A percentile compares a stretch with the other conserved stretches of the same genome.
Conservation (phyloP, 2,797 vertebrate species). For the Monodelphis domestica region DNA sequence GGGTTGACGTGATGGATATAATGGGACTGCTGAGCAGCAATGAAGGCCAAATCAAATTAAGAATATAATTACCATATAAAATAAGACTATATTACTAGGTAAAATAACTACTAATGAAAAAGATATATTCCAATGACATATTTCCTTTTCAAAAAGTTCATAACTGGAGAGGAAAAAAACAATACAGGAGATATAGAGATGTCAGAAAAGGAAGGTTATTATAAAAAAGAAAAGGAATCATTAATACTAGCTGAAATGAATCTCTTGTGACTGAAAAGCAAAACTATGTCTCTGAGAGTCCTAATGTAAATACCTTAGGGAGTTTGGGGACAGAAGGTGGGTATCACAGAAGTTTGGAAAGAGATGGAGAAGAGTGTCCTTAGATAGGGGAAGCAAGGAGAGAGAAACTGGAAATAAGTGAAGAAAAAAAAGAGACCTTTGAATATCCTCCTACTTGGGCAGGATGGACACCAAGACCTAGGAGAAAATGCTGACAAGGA, state of each 20-base stretch:
- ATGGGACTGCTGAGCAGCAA: background rate
- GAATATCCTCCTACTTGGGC: background rate
- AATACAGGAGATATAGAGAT: background rate
- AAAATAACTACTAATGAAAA: background rate
- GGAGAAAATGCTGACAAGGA: background rate
- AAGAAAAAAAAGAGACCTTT: background rate
- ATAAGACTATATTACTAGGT: background rate
- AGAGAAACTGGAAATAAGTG: background rate
- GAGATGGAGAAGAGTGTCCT: background rate
- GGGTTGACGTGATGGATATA: background rate
- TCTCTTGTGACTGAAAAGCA: background rate
- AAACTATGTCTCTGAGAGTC: background rate
- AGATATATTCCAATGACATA: background rate
- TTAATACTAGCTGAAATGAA: background rate
- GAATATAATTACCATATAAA: background rate
- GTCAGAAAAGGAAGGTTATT: background rate
- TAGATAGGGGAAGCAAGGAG: background rate
- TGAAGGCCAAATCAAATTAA: background rate
- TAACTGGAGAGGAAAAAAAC: background rate
- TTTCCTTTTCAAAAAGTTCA: background rate
- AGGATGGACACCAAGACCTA: background rate
- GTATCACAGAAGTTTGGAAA: background rate
- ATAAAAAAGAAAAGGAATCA: background rate
- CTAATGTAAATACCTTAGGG: background rate
- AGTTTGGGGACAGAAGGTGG: background rate